Base-by-base conservation (phyloP, 1,140 invertebrate species). In the Melitaea cinxia region DNA sequence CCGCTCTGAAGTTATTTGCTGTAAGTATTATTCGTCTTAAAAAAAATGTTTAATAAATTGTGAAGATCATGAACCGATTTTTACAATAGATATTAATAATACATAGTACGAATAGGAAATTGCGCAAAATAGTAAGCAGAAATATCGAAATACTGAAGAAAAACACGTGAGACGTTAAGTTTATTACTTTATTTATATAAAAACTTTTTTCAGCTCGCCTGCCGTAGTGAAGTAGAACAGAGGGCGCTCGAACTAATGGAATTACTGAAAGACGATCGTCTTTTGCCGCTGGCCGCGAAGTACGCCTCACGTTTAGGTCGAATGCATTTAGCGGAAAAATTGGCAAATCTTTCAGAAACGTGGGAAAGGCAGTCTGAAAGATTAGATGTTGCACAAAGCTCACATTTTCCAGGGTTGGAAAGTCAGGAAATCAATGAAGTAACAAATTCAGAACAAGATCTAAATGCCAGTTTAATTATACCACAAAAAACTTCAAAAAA, bases 1-100 rank as follows among this genome's bases (percentile, higher is more conserved):
- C 94, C n/a, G 93, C 97, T 23, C 93, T 99, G 65, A 97, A 97
- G 91, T 84, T 98, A 17, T 98, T 99, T 92, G 97, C 96, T 15
- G 96, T 97, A 91, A 93, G 91, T 63, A 50, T 0, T 17, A 17
- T 14, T 26, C 50, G 17, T 12, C 59, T 24, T 54, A 45, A 0
- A 37, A 39, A n/a, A 17, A 39, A n/a, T n/a, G n/a, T n/a, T n/a
- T n/a, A n/a, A n/a, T n/a, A n/a, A n/a, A n/a, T n/a, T n/a, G n/a
- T n/a, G n/a, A n/a, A n/a, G n/a, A n/a, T n/a, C n/a, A n/a, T n/a
- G n/a, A n/a, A n/a, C n/a, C n/a, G n/a, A n/a, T n/a, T n/a, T n/a
- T n/a, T n/a, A n/a, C n/a, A n/a, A n/a, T n/a, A n/a, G n/a, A n/a
- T n/a, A n/a, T n/a, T n/a, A n/a, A n/a, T n/a, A n/a, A n/a, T n/a